A percentile compares a stretch with the other conserved stretches of the same genome.
These are phyloP conservation scores for Zosterops borbonicus DNA, from an alignment of 2,113 vertebrate genomes.

Conservation along the genomic window DNA sequence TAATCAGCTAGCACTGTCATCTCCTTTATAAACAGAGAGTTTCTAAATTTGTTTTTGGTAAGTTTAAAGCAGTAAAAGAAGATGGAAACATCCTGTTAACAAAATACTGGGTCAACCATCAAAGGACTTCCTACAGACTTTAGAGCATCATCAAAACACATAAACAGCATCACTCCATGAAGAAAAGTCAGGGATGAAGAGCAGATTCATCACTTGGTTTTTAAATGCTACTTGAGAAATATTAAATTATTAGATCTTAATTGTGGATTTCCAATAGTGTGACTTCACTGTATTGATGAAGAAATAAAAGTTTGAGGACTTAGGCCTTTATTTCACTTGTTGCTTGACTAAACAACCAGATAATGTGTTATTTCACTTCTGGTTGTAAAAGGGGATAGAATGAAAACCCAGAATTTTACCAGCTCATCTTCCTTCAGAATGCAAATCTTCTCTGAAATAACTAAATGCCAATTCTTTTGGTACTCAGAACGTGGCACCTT, in stretches of 20 bases:
- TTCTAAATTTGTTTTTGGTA: conserved; percentile 23
- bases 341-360: background rate
- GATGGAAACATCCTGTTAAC: background rate
- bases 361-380: background rate
- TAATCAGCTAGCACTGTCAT: conserved; percentile 14
- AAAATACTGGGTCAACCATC: background rate
- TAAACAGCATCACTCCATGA: background rate
- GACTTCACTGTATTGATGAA: background rate
- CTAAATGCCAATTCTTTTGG: background rate
- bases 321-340: background rate
- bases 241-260: background rate
- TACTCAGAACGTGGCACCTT: background rate
- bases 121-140: background rate
- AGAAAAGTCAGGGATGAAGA: background rate
- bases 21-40: background rate
- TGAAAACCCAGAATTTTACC: background rate
- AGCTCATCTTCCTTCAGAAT: background rate
- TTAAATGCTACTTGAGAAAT: background rate
- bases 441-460: background rate
- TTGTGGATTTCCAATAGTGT: background rate
- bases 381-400: background rate
- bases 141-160: background rate
- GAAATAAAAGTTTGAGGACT: background rate
- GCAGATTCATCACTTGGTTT: background rate
- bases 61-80: background rate